Conservation (phyloP, 2,888 invertebrate species). For the Nipponacmea schrenckii region DNA sequence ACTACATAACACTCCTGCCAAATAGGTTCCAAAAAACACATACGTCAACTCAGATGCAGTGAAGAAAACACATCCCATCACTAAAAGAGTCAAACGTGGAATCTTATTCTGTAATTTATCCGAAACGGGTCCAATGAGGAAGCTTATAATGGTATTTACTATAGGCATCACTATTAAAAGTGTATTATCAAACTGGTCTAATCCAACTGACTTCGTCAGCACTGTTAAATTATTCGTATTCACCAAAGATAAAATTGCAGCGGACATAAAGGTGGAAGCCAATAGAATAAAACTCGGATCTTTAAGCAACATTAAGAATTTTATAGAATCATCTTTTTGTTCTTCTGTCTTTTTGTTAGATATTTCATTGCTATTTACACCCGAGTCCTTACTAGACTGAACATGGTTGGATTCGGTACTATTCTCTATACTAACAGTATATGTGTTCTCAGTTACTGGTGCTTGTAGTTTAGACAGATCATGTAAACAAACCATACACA, state of each 20-base stretch:
- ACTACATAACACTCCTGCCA: neutral
- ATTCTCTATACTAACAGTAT: neutral
- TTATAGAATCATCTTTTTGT: neutral
- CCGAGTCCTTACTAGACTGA: neutral
- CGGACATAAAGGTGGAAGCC: neutral
- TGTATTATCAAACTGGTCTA: neutral
- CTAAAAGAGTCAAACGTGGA: neutral
- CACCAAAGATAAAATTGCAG: neutral
- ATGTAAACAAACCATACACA: conserved; percentile 26
- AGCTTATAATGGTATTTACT: neutral
- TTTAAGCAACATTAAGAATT: neutral
- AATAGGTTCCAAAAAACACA: neutral
- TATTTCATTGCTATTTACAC: neutral
- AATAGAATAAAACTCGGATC: neutral
- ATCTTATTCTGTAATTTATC: neutral
- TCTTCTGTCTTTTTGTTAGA: neutral
- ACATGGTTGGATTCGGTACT: neutral
- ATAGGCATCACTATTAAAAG: neutral
- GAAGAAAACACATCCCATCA: neutral
- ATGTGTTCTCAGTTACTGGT: neutral
- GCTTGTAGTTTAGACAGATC: neutral
- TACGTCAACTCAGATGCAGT: neutral
- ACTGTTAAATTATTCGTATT: conserved; percentile 4
- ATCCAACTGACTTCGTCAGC: neutral
- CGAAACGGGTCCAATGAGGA: neutral